Percentiles rank a stretch among this genome's conserved stretches.
Evolutionary conservation across 2,888 invertebrate genomes (phyloP).

Genomic region (Chironomus riparius): DNA sequence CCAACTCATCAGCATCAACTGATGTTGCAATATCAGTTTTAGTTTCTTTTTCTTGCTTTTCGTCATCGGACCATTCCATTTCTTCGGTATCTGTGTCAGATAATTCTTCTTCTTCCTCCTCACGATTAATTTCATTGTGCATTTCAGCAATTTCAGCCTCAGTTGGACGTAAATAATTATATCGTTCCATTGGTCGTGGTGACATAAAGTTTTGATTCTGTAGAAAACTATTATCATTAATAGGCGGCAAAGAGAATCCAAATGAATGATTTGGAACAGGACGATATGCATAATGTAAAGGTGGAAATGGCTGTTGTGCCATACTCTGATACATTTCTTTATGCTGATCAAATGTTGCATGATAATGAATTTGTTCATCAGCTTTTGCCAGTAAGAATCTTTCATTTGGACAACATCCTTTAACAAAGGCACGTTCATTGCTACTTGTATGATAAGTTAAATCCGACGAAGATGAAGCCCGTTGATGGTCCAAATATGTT

Average conservation of each 20-base stretch:
- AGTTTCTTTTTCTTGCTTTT: not conserved
- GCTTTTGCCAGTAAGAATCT: not conserved
- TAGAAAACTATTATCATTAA: not conserved
- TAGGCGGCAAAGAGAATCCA: not conserved
- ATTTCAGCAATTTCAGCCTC: not conserved
- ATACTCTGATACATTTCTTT: conserved; percentile 1
- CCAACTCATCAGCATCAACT: not conserved
- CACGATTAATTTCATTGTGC: not conserved
- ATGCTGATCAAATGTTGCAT: not conserved
- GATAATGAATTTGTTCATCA: not conserved
- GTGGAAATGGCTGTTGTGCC: not conserved
- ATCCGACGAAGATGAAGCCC: not conserved
- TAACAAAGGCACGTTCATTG: conserved; percentile 14
- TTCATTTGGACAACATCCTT: conserved; percentile 1
- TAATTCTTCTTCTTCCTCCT: not conserved
- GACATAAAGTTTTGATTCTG: not conserved
- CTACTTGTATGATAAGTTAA: conserved; percentile 6
- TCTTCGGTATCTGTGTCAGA: not conserved
- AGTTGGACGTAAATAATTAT: not conserved
- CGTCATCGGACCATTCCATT: not conserved
- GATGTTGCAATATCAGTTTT: not conserved
- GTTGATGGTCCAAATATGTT: not conserved
- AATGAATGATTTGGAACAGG: not conserved
- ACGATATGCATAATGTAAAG: conserved; percentile 9
- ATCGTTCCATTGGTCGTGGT: conserved; percentile 1